Base-by-base conservation (phyloP, 2,797 vertebrate species). In the Anabas testudineus region DNA sequence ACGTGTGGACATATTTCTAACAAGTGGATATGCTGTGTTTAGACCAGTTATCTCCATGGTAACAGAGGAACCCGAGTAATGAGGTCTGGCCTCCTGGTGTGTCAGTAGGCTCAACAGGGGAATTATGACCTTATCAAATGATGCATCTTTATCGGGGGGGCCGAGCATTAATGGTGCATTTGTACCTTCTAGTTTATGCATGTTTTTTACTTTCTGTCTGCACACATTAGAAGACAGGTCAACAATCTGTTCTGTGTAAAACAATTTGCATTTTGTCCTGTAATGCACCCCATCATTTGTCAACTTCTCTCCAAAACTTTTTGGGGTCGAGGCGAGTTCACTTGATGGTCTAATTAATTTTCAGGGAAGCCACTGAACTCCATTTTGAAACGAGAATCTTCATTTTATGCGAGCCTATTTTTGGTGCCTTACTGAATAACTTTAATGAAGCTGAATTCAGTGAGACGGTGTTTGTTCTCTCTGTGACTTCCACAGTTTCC, bases 41-140 rank as follows among this genome's bases (percentile, higher is more conserved):
- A 48, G 21, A 68, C 30, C 47, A 42, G 12, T 41, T 60, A 54
- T 87, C 51, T 36, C 80, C 76, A 83, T 83, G 58, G 83, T 78
- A 85, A 84, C 83, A 54, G 58, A 52, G 67, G 55, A 62, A 72
- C 69, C 54, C 80, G 60, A 59, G 58, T 76, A 69, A 67, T 71
- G 41, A 78, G 59, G 55, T 73, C 43, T 45, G 60, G 61, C 65
- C 67, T 48, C 81, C 74, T 64, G 58, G 9, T 73, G 82, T 54
- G 37, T 64, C 48, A 56, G 49, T 21, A 5, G 26, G 26, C 71
- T 64, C 46, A 36, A 55, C 24, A 7, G 10, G 43, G 59, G 32
- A 64, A 61, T 32, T 51, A 30, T 69, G 30, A 73, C 71, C 49
- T 78, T 71, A 74, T 74, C 58, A 42, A 55, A 43, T 1, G 9